phyloP scores from a whole-genome alignment of 2,888 invertebrate genomes.

The Mythimna lalbum region DNA sequence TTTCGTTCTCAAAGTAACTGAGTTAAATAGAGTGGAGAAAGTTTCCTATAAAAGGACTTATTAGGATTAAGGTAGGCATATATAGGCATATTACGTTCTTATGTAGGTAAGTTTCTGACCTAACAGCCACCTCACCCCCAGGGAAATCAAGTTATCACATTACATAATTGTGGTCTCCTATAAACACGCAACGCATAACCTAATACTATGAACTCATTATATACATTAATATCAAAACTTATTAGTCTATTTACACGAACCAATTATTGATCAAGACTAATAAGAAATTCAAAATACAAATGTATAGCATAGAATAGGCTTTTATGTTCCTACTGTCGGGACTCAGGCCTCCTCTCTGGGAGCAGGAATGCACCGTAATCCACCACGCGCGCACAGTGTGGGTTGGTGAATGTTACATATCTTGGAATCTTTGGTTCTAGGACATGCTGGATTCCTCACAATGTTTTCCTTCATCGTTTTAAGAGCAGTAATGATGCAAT shows the following conservation, averaged over 20 bases:
- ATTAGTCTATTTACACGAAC: conserved; percentile 4
- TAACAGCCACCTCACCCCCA: conserved; percentile 5
- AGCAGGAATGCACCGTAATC: too few relatives aligned
- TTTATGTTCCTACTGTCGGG: too few relatives aligned
- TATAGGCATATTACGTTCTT: not conserved
- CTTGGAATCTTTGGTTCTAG: too few relatives aligned
- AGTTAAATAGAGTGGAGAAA: not conserved
- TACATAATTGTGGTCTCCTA: conserved; percentile 30
- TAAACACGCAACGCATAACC: conserved; percentile 36
- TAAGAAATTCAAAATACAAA: too few relatives aligned
- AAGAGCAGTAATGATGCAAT: too few relatives aligned
- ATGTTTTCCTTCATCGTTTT: too few relatives aligned
- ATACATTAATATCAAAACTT: not conserved
- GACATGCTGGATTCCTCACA: too few relatives aligned
- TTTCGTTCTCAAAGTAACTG: too few relatives aligned
- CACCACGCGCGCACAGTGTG: too few relatives aligned
- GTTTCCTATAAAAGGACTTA: not conserved
- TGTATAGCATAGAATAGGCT: too few relatives aligned
- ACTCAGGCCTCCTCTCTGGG: too few relatives aligned
- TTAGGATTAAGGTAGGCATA: not conserved
- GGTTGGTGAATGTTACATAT: too few relatives aligned
- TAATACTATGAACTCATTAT: conserved; percentile 22
- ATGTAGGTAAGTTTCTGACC: conserved; percentile 3
- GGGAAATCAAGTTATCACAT: conserved; percentile 47
- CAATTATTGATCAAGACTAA: not conserved